Percentiles rank a stretch among this genome's conserved stretches.
Conservation (phyloP, 2,113 vertebrate genomes). For the Himantopus leucocephalus region DNA sequence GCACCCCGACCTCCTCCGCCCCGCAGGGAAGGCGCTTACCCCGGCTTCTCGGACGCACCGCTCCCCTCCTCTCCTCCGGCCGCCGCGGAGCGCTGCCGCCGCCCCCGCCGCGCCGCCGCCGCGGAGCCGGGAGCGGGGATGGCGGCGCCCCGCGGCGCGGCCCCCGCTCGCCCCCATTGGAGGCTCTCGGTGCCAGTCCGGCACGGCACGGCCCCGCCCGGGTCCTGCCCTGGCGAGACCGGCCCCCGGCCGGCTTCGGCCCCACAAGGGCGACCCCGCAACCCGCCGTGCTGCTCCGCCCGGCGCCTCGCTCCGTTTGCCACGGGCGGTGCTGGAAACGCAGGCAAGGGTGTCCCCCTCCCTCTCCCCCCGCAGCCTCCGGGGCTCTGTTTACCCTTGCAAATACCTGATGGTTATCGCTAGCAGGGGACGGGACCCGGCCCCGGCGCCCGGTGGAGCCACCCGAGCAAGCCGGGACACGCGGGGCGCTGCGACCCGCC, state of each 20-base stretch:
- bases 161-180: neutral
- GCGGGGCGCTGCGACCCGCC: neutral
- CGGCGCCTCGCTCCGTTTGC: neutral
- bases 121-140: neutral
- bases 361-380: neutral
- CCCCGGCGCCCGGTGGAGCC: neutral
- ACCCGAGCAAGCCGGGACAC: neutral
- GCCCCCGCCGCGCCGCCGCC: neutral
- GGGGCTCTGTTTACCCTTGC: neutral
- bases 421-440: neutral
- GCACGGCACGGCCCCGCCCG: neutral
- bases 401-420: conserved; percentile 7
- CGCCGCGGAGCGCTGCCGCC: neutral
- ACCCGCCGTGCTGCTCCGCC: neutral
- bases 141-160: neutral
- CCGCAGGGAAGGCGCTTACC: neutral
- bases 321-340: neutral
- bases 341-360: neutral
- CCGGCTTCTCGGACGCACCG: neutral
- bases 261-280: neutral
- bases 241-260: neutral
- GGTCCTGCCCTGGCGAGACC: neutral
- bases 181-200: neutral
- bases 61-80: neutral
- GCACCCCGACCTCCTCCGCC: conserved; percentile 28